phyloP scores from a whole-genome alignment of 2,797 vertebrate genomes.

The Leuciscus waleckii region DNA sequence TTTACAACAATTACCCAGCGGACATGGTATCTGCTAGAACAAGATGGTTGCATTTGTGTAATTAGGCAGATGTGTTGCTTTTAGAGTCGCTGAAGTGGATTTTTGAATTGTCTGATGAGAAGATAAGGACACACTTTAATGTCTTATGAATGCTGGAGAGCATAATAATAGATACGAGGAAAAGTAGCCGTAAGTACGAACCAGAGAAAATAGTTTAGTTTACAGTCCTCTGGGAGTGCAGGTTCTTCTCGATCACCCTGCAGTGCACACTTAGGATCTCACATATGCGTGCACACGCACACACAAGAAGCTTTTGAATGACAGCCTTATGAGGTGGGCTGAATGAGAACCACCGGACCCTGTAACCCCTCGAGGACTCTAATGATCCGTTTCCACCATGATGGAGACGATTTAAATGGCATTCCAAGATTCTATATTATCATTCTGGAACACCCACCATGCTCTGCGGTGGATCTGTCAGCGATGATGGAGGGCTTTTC shows the following conservation, averaged over 20 bases:
- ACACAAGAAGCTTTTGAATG: constrained; percentile 34
- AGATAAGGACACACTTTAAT: constrained; percentile 29
- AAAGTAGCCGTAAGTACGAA: neutral
- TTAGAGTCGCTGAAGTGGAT: constrained; percentile 28
- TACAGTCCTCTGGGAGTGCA: constrained; percentile 10
- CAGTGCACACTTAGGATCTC: constrained; percentile 14
- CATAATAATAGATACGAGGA: neutral
- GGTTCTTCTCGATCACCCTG: constrained; percentile 28
- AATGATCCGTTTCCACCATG: constrained; percentile 48
- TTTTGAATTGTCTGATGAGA: constrained; percentile 25
- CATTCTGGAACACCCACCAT: constrained; percentile 49
- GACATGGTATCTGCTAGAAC: constrained; percentile 6
- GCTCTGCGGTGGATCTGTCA: constrained; percentile 47
- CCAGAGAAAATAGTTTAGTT: constrained; percentile 2
- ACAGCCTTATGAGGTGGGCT: constrained; percentile 27
- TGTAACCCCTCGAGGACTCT: constrained; percentile 44
- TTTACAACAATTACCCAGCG: constrained; percentile 27
- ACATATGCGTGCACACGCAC: neutral
- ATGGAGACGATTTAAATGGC: constrained; percentile 42
- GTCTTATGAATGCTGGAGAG: neutral
- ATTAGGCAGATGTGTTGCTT: constrained; percentile 32
- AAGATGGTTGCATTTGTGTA: constrained; percentile 34
- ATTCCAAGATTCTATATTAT: constrained; percentile 47
- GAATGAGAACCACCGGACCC: constrained; percentile 39
- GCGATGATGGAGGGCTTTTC: constrained; percentile 43